Base-by-base conservation (phyloP, 2,888 invertebrate species). In the Myopa testacea region DNA sequence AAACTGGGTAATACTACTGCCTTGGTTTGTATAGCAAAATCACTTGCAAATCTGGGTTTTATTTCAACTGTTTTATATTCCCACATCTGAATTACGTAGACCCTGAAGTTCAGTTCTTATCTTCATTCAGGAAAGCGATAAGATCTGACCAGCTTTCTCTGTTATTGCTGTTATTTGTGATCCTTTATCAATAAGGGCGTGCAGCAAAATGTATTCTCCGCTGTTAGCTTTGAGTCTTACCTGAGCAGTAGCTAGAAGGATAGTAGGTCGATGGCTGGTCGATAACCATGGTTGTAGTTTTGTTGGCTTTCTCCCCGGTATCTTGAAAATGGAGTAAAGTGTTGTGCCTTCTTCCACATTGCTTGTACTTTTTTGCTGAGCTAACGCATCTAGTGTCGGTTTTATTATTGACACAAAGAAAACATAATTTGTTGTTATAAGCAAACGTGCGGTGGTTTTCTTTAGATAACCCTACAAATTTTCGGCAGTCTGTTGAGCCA, bases 161-260 rank as follows among this genome's bases (percentile, higher is more conserved):
- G 76, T 40, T 76, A 76, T 55, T 62, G 69, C 69, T 60, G 76
- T 60, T 45, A 76, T 76, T 68, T 76, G 76, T 52, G 76, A 76
- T 69, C 69, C 69, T 58, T 76, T 55, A 55, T 63, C 63, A 45
- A 74, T 74, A 16, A 74, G 65, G n/a, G 75, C 67, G 55, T 67
- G 19, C 3, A 75, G 60, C 40, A 75, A n/a, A 37, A 67, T 58
- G 38, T 40, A 38, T 68, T 75, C 75, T 60, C 76, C 68, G 68
- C 40, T 76, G 4, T 10, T 8, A 37, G 67, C 34, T 67, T 67
- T 67, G 1, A 67, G 37, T 67, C n/a, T 67, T 40, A 67, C 38
- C 38, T 16, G 10, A 67, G 67, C 37, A 10, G 67, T 67, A 37
- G 67, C 67, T 14, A 67, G 67, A 12, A 67, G 38, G 34, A 67